A percentile compares a stretch with the other conserved stretches of the same genome.
Evolutionary conservation across 2,888 invertebrate species (phyloP).

Genomic region (Euproctis similis): DNA sequence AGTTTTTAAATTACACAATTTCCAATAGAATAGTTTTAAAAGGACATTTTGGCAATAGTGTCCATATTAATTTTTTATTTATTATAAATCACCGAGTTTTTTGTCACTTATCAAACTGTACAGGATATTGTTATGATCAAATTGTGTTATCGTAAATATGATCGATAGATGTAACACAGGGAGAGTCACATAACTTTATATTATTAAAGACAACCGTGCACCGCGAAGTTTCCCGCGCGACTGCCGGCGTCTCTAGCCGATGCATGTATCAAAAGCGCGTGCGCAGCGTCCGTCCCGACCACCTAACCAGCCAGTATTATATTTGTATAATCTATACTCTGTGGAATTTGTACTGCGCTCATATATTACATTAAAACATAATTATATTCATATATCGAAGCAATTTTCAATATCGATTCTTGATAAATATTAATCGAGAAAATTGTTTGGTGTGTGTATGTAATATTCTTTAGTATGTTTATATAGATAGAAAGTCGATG

Average conservation of each 20-base stretch:
- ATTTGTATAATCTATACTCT: constrained; percentile 13
- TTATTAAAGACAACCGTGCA: constrained; percentile 38
- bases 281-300: constrained; percentile 51
- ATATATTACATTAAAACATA: constrained; percentile 14
- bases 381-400: constrained; percentile 17
- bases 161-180: constrained; percentile 42
- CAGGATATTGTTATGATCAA: constrained; percentile 31
- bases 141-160: constrained; percentile 59
- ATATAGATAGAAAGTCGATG: constrained; percentile 37
- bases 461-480: too few relatives aligned
- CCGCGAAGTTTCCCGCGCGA: constrained; percentile 65
- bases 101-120: constrained; percentile 37
- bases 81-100: constrained; percentile 32
- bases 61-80: too few relatives aligned
- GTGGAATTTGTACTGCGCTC: constrained; percentile 25
- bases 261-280: constrained; percentile 44
- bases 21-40: constrained; percentile 35
- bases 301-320: constrained; percentile 26
- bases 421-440: too few relatives aligned
- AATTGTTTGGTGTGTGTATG: too few relatives aligned
- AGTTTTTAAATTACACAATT: constrained; percentile 39
- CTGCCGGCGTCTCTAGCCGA: constrained; percentile 45
- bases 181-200: constrained; percentile 27
- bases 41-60: constrained; percentile 34
- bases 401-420: constrained; percentile 15